These are phyloP conservation scores for Mycteria americana DNA, from an alignment of 2,797 vertebrate genomes.

Conservation along the genomic window DNA sequence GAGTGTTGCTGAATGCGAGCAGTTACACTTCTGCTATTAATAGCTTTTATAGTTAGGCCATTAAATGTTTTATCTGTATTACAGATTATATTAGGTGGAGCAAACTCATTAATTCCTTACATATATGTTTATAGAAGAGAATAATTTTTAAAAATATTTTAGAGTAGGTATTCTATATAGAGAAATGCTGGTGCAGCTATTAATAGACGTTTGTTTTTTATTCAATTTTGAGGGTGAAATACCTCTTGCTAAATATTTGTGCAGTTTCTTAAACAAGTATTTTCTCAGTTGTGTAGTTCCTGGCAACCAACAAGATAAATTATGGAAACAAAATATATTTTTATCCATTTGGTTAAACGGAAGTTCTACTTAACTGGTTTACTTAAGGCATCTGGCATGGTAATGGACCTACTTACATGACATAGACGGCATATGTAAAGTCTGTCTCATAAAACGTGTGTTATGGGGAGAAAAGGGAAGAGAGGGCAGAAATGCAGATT, in stretches of 20 bases:
- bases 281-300: not conserved
- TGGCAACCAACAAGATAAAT: not conserved
- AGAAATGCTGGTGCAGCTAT: not conserved
- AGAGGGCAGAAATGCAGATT: not conserved
- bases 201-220: not conserved
- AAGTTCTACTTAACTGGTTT: not conserved
- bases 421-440: not conserved
- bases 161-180: not conserved
- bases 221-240: not conserved
- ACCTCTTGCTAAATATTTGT: not conserved
- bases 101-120: not conserved
- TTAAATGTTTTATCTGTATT: not conserved
- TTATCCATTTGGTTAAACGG: not conserved
- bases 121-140: not conserved
- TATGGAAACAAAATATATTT: not conserved
- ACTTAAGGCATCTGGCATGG: accelerated
- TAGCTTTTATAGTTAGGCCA: not conserved
- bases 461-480: not conserved
- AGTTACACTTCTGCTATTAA: not conserved
- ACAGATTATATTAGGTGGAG: not conserved
- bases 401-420: not conserved
- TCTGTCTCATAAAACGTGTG: not conserved
- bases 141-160: not conserved
- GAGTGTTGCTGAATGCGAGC: not conserved
- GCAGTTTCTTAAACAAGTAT: not conserved